Evolutionary conservation across 2,888 invertebrate genomes (phyloP), one percentile per base, ranked within the genome.

Genomic region (Euplexia lucipara): DNA sequence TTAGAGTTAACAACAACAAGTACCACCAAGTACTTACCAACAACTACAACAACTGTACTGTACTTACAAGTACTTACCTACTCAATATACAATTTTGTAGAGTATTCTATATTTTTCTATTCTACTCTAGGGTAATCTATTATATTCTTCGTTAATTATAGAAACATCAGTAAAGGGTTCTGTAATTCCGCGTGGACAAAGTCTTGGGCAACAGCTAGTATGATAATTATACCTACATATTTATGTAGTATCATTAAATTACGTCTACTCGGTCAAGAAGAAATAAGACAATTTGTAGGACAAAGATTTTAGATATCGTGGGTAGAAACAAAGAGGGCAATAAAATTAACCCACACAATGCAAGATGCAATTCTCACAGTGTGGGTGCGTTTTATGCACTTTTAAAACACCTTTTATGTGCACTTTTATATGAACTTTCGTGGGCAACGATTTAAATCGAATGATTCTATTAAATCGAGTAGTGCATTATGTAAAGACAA

Each of bases 211-310:
- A n/a, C n/a, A n/a, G n/a, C 42, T 67, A 44, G 48, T 39, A 26
- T 8, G 26, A 44, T 62, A 41, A 16, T 16, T 3, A 26, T 26
- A n/a, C n/a, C n/a, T n/a, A n/a, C n/a, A n/a, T n/a, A n/a, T n/a
- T n/a, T n/a, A n/a, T n/a, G n/a, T n/a, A n/a, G 26, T 26, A 53
- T 30, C 20, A 44, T 48, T 35, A 70, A 47, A 58, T 44, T 49
- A 49, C 22, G 60, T 32, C 60, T 12, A 78, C 18, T 75, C 34
- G 74, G 67, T 73, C 60, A 73, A 42, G 39, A 67, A 62, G 66
- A 75, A 54, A 56, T 62, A 57, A 75, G 44, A 66, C 59, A 72
- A 66, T 77, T 72, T 78, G 62, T 75, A 60, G 67, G 57, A 37
- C 63, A 69, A 57, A 45, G 53, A 66, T 66, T 75, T 66, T n/a